phyloP scores from a whole-genome alignment of 2,888 invertebrate species.

The Microplitis manilae region DNA sequence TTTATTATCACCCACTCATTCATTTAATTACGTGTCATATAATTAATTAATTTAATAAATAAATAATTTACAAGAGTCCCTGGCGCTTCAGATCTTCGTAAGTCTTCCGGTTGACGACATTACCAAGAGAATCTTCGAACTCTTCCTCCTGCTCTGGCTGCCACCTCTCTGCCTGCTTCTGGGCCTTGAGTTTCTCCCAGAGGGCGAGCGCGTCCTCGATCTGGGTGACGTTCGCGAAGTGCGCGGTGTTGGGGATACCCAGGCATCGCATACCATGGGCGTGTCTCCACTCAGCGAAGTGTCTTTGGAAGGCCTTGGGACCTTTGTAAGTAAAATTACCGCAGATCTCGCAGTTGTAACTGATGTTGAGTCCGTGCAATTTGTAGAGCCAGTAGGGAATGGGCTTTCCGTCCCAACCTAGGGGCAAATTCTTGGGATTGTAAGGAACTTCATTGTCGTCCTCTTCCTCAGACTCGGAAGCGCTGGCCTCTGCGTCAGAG shows the following conservation, averaged over 20 bases:
- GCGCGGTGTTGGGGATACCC: slow-evolving; percentile 99
- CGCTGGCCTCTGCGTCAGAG: slow-evolving; percentile 91
- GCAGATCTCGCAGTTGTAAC: slow-evolving; percentile 99
- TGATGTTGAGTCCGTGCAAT: slow-evolving; percentile 97
- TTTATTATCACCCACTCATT: not conserved
- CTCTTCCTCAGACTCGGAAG: slow-evolving; percentile 85
- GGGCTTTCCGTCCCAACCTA: slow-evolving; percentile 98
- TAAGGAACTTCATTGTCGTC: slow-evolving; percentile 97
- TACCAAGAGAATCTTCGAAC: slow-evolving; percentile 98
- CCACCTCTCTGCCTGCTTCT: slow-evolving; percentile 96
- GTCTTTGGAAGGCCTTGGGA: slow-evolving; percentile 99
- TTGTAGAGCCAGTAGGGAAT: slow-evolving; percentile 99
- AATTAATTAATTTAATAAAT: not conserved
- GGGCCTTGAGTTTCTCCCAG: slow-evolving; percentile 97
- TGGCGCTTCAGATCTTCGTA: slow-evolving; percentile 99
- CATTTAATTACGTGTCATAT: too few relatives aligned
- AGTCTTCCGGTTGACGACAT: slow-evolving; percentile 98
- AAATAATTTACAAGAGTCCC: slow-evolving; percentile 84
- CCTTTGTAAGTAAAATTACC: slow-evolving; percentile 99
- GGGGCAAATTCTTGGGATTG: slow-evolving; percentile 98
- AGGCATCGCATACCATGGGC: slow-evolving; percentile 98
- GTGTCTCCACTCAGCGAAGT: slow-evolving; percentile 95
- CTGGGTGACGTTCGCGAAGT: slow-evolving; percentile 99
- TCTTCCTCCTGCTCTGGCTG: slow-evolving; percentile 98
- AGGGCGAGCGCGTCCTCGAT: slow-evolving; percentile 97